A percentile compares a stretch with the other conserved stretches of the same genome.
phyloP scores from a whole-genome alignment of 64 coral and sea anemone genomes.

The Trachythela sp. region DNA sequence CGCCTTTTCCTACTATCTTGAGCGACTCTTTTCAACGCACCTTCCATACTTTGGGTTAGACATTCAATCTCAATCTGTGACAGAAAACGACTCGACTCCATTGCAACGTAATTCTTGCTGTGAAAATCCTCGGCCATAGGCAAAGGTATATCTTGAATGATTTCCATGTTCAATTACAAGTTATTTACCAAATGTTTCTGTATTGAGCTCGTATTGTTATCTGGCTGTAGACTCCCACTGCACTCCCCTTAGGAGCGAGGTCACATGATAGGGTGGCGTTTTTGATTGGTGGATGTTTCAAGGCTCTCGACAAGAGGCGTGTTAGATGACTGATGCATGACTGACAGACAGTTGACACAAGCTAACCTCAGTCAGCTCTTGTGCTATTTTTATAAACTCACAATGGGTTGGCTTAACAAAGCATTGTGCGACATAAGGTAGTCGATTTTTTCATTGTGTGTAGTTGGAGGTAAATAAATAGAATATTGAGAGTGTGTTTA shows the following conservation, averaged over 20 bases:
- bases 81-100: neutral
- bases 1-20: neutral
- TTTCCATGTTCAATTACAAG: neutral
- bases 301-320: neutral
- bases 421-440: no score
- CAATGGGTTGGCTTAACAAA: no score
- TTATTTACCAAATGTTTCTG: neutral
- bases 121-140: slow-evolving; percentile 12
- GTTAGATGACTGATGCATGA: neutral
- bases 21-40: neutral
- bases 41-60: neutral
- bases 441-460: no score
- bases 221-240: neutral
- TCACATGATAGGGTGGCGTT: neutral
- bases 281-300: neutral
- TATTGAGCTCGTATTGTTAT: neutral
- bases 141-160: neutral
- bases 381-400: neutral
- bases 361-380: no score
- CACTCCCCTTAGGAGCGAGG: neutral
- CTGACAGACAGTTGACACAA: neutral
- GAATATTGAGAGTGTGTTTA: no score
- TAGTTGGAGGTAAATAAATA: no score
- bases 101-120: neutral
- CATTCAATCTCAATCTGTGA: neutral